A percentile compares a stretch with the other conserved stretches of the same genome.
These are phyloP conservation scores for Oryzias melastigma DNA, from an alignment of 2,113 vertebrate species.

Conservation along the genomic window DNA sequence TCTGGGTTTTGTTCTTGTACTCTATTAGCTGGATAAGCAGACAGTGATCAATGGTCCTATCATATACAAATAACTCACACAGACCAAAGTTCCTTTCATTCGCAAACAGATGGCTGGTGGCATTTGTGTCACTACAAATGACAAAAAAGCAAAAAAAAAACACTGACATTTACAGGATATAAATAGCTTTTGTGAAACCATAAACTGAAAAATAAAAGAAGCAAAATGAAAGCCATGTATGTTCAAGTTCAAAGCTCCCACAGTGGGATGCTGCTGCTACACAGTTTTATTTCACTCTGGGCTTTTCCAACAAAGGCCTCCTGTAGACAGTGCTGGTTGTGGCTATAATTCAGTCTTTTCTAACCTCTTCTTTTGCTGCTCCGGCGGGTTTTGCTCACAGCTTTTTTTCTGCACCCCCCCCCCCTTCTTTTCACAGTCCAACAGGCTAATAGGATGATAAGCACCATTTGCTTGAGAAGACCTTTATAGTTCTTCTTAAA, in stretches of 20 bases:
- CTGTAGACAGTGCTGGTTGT: slow-evolving; percentile 2
- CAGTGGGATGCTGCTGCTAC: not conserved
- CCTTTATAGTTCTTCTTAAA: slow-evolving; percentile 54
- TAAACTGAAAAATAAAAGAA: not conserved
- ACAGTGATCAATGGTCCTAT: not conserved
- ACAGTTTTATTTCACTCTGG: not conserved
- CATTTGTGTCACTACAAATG: slow-evolving; percentile 33
- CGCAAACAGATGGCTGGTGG: slow-evolving; percentile 1
- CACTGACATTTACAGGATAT: slow-evolving; percentile 43
- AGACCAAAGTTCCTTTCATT: not conserved
- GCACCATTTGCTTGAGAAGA: slow-evolving; percentile 50
- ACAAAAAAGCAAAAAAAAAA: slow-evolving; percentile 28
- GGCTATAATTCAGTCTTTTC: slow-evolving; percentile 25
- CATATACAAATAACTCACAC: slow-evolving; percentile 1
- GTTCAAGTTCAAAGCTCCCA: not conserved
- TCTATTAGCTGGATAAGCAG: not conserved
- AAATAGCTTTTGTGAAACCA: slow-evolving; percentile 17
- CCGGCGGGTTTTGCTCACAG: slow-evolving; percentile 6
- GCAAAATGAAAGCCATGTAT: not conserved
- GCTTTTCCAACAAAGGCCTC: not conserved
- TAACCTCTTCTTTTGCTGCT: slow-evolving; percentile 8
- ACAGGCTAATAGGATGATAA: slow-evolving; percentile 55
- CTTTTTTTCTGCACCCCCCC: slow-evolving; percentile 18
- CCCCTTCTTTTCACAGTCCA: slow-evolving; percentile 24
- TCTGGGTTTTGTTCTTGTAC: not conserved